A percentile compares a stretch with the other conserved stretches of the same genome.
Evolutionary conservation across 2,113 vertebrate genomes (phyloP).

Genomic region (Zosterops japonicus): DNA sequence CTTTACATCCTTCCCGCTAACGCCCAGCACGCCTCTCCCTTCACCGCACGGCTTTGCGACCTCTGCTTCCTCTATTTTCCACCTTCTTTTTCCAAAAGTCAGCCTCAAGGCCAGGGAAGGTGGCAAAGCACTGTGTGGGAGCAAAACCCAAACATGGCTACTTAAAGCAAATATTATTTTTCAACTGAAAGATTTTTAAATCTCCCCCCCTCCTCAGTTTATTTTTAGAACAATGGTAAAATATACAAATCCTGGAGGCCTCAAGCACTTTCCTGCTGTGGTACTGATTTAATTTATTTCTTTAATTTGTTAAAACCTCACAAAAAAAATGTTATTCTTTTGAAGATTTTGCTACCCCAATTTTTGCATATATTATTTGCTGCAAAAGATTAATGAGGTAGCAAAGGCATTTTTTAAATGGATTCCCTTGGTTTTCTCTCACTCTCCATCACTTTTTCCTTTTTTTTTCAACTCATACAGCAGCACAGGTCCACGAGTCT

Average conservation of each 20-base stretch:
- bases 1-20: background rate
- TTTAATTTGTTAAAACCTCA: conserved; percentile 78
- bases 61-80: background rate
- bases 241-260: conserved; percentile 56
- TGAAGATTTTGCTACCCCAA: conserved; percentile 63
- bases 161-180: conserved; percentile 59
- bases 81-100: background rate
- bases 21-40: background rate
- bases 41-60: background rate
- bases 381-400: conserved; percentile 75
- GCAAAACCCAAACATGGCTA: background rate
- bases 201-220: background rate
- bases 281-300: conserved; percentile 78
- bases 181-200: conserved; percentile 17
- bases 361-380: conserved; percentile 72
- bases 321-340: conserved; percentile 72
- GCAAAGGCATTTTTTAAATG: conserved; percentile 70
- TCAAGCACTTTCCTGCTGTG: conserved; percentile 65
- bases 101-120: background rate
- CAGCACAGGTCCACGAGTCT: conserved; percentile 25
- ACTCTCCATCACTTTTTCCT: background rate
- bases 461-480: background rate
- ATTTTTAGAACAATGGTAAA: conserved; percentile 74
- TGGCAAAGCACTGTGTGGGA: background rate
- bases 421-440: conserved; percentile 68